Percentiles rank a stretch among this genome's conserved stretches.
Conservation (phyloP, 2,888 invertebrate genomes). For the Muschampia plurimacula region DNA sequence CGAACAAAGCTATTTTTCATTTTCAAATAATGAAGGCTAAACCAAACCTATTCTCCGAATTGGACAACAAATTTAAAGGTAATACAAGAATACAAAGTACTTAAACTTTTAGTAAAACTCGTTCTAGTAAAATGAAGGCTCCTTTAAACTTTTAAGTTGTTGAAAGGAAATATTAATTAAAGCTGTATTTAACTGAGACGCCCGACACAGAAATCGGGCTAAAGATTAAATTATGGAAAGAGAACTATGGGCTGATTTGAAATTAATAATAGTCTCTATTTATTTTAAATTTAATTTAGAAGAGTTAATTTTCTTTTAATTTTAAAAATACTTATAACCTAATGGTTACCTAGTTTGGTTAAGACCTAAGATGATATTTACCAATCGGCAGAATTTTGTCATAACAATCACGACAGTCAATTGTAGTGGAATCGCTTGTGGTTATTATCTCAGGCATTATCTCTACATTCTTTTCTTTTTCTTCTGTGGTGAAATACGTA, state of each 20-base stretch:
- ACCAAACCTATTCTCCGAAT: not conserved
- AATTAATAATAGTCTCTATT: not conserved
- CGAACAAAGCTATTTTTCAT: not conserved
- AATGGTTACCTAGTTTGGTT: too few species aligned
- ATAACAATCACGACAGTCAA: too few species aligned
- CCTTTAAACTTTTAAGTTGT: slow-evolving; percentile 19
- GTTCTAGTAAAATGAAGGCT: slow-evolving; percentile 8
- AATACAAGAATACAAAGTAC: not conserved
- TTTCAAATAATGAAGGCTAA: not conserved
- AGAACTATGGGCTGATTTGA: not conserved
- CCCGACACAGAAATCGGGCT: slow-evolving; percentile 5
- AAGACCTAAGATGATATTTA: too few species aligned
- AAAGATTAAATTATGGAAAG: slow-evolving; percentile 5
- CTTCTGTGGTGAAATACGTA: too few species aligned
- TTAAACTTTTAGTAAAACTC: slow-evolving; percentile 7
- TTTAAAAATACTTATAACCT: too few species aligned
- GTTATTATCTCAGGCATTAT: too few species aligned
- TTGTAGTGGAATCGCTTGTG: too few species aligned
- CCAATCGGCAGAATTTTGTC: too few species aligned
- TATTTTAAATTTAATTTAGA: not conserved
- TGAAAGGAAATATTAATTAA: slow-evolving; percentile 17
- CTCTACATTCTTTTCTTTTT: too few species aligned
- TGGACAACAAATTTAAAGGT: not conserved
- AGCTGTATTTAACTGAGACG: slow-evolving; percentile 20
- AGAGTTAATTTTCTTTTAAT: too few species aligned